Conservation (phyloP, 2,797 vertebrate species). For the Fundulus diaphanus region DNA sequence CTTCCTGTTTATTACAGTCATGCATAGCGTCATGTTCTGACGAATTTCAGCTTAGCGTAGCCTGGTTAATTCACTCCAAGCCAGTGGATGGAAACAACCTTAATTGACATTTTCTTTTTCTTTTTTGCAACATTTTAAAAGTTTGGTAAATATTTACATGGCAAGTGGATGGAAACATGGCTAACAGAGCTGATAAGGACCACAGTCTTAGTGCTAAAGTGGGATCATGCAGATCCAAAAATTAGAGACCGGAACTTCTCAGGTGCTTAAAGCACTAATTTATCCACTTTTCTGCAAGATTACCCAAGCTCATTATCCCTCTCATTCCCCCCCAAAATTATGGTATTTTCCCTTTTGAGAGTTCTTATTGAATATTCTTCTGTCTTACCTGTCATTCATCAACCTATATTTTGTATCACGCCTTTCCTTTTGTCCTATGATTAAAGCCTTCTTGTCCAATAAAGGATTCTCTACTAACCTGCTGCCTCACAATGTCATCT, state of each 20-base stretch:
- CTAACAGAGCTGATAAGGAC: neutral
- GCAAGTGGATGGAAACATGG: no score
- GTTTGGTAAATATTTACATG: no score
- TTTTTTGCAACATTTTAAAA: no score
- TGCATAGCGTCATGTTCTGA: no score
- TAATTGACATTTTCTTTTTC: no score
- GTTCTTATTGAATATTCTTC: no score
- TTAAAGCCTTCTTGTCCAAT: neutral
- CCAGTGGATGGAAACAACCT: no score
- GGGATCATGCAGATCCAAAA: neutral
- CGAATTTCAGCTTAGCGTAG: no score
- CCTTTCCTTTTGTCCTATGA: neutral
- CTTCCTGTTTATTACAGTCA: no score
- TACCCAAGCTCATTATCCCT: neutral
- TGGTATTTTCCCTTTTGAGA: neutral
- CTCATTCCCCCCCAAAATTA: neutral
- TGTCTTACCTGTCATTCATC: neutral
- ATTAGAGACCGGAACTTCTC: neutral
- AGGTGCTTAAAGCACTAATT: neutral
- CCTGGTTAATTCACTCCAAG: no score
- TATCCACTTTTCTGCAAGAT: neutral
- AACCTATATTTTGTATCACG: neutral
- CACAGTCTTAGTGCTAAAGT: no score
- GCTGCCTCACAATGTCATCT: conserved; percentile 11
- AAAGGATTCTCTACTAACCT: neutral